Evolutionary conservation across 2,888 invertebrate species (phyloP).

Genomic region (Linnaemya vulpina): DNA sequence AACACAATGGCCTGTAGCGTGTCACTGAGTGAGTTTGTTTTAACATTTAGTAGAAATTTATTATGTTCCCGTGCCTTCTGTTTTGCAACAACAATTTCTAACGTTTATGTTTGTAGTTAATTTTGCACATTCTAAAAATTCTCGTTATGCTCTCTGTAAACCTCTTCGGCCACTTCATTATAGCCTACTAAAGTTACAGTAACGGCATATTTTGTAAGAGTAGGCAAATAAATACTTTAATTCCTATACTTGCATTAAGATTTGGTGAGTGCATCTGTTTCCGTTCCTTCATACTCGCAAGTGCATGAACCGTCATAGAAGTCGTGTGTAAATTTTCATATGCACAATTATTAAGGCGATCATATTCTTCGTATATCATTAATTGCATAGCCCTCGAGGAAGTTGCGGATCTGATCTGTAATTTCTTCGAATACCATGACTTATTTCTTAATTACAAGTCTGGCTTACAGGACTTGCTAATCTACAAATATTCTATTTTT

Average conservation of each 20-base stretch:
- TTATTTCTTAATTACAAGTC: too few species aligned
- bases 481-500: too few species aligned
- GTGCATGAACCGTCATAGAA: background rate
- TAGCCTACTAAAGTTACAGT: conserved; percentile 54
- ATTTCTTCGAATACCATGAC: too few species aligned
- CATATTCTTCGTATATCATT: background rate
- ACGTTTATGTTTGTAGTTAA: conserved; percentile 37
- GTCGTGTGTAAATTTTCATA: conserved; percentile 5
- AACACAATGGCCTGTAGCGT: too few species aligned
- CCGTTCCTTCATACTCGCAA: background rate
- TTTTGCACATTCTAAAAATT: conserved; percentile 13
- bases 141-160: background rate
- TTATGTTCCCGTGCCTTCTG: background rate
- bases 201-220: conserved; percentile 50
- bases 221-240: conserved; percentile 54
- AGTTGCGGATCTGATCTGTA: too few species aligned
- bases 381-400: too few species aligned
- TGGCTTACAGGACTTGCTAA: too few species aligned
- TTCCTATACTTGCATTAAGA: conserved; percentile 11
- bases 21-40: background rate
- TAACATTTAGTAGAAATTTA: background rate
- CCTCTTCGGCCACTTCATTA: conserved; percentile 29
- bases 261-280: background rate
- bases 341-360: background rate
- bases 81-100: background rate